phyloP scores from a whole-genome alignment of 2,797 vertebrate species.

The Morus bassanus region DNA sequence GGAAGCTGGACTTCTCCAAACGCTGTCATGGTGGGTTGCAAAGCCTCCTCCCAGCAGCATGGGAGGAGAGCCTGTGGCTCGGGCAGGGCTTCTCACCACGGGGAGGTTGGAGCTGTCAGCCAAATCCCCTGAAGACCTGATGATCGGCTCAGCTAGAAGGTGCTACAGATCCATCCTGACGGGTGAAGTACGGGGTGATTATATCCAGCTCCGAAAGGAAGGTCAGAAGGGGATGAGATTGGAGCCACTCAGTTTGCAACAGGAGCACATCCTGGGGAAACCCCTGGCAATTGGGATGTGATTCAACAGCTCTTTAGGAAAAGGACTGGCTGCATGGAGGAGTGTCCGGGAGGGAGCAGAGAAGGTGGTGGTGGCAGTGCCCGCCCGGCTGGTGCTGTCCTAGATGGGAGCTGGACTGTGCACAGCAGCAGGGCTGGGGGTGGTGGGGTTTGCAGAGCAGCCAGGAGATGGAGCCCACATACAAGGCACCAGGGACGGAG shows the following conservation, averaged over 20 bases:
- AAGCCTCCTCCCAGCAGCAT: not conserved
- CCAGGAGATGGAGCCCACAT: slow-evolving; percentile 51
- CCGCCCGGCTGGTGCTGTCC: not conserved
- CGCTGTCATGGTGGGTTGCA: not conserved
- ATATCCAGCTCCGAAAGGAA: not conserved
- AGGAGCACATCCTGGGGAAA: not conserved
- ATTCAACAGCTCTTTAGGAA: not conserved
- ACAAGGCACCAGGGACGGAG: not conserved
- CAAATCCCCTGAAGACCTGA: not conserved
- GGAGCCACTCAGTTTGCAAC: not conserved
- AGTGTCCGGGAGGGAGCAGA: not conserved
- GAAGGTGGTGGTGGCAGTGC: not conserved
- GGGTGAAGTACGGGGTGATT: not conserved
- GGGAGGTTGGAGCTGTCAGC: not conserved
- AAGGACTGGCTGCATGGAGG: not conserved
- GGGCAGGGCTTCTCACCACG: rapidly evolving
- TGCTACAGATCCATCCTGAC: not conserved
- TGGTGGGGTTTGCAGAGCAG: not conserved
- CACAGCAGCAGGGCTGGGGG: not conserved
- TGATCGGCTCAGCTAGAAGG: not conserved
- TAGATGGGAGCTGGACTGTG: not conserved
- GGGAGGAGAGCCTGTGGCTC: rapidly evolving
- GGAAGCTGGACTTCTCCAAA: not conserved
- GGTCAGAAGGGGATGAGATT: not conserved
- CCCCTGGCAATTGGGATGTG: not conserved